Percentiles rank a stretch among this genome's conserved stretches.
Conservation (phyloP, 2,113 vertebrate species). For the Piprites chloris region DNA sequence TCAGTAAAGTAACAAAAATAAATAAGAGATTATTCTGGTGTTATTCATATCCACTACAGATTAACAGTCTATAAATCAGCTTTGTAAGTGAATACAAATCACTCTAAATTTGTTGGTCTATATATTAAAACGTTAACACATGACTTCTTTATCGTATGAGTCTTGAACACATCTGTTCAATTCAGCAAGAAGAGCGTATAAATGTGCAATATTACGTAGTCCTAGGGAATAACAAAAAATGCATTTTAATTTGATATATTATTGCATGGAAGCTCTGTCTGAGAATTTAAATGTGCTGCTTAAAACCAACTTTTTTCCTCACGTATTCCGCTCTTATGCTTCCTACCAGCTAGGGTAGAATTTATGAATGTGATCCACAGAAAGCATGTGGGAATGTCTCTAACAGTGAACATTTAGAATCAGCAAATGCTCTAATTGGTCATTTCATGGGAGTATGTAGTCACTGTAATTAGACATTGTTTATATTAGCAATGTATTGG, state of each 20-base stretch:
- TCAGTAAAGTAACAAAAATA: conserved; percentile 21
- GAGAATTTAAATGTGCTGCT: neutral
- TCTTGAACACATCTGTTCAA: neutral
- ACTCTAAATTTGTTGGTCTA: conserved; percentile 10
- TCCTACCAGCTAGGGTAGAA: neutral
- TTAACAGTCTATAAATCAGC: neutral
- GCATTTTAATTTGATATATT: neutral
- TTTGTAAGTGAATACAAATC: neutral
- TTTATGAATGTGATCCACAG: neutral
- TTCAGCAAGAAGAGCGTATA: conserved; percentile 5
- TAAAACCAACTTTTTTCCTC: neutral
- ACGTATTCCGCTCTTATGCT: neutral
- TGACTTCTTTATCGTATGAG: neutral
- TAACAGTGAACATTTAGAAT: conserved; percentile 12
- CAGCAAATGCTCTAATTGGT: conserved; percentile 56
- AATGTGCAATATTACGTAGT: neutral
- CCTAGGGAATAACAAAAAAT: neutral
- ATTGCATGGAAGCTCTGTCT: neutral
- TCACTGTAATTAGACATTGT: conserved; percentile 42
- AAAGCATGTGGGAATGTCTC: neutral
- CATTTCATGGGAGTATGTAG: conserved; percentile 44
- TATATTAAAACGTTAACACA: conserved; percentile 23
- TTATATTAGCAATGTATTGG: conserved; percentile 46
- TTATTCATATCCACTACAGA: neutral
- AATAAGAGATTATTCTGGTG: neutral